Conservation (phyloP, 2,888 invertebrate genomes). For the Pardosa pseudoannulata region DNA sequence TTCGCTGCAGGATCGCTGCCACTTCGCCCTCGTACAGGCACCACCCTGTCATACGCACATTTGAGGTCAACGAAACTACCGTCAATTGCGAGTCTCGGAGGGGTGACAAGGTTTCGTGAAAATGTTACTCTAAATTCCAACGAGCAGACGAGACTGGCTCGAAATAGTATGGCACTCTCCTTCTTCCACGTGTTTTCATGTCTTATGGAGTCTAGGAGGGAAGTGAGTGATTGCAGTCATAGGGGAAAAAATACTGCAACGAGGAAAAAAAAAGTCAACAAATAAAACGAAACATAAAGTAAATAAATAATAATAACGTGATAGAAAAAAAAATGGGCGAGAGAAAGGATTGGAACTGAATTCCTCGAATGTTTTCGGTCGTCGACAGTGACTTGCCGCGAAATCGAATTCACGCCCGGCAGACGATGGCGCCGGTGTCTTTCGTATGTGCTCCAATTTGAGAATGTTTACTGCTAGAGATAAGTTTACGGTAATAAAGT, state of each 20-base stretch:
- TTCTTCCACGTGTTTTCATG: neutral
- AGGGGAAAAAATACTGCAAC: too few relatives aligned
- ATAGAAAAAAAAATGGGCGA: too few relatives aligned
- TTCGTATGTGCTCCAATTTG: neutral
- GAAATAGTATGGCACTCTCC: slow-evolving; percentile 33
- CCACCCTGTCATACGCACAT: too few relatives aligned
- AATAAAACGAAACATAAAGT: neutral
- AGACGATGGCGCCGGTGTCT: neutral
- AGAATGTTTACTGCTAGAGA: slow-evolving; percentile 11
- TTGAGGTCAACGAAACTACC: neutral
- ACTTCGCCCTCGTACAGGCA: too few relatives aligned
- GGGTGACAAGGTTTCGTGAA: slow-evolving; percentile 2
- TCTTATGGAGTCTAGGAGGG: neutral
- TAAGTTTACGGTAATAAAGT: neutral
- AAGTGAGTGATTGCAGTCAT: too few relatives aligned
- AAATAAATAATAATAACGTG: too few relatives aligned
- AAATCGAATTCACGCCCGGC: neutral
- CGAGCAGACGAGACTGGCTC: slow-evolving; percentile 45
- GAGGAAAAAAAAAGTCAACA: too few relatives aligned
- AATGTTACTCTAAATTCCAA: slow-evolving; percentile 22
- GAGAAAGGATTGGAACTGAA: too few relatives aligned
- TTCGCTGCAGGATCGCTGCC: too few relatives aligned
- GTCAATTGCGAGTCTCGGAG: neutral
- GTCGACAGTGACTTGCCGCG: neutral
- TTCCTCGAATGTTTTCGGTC: neutral